These are phyloP conservation scores for Hymenopus coronatus DNA, from an alignment of 2,888 invertebrate genomes.

Conservation along the genomic window DNA sequence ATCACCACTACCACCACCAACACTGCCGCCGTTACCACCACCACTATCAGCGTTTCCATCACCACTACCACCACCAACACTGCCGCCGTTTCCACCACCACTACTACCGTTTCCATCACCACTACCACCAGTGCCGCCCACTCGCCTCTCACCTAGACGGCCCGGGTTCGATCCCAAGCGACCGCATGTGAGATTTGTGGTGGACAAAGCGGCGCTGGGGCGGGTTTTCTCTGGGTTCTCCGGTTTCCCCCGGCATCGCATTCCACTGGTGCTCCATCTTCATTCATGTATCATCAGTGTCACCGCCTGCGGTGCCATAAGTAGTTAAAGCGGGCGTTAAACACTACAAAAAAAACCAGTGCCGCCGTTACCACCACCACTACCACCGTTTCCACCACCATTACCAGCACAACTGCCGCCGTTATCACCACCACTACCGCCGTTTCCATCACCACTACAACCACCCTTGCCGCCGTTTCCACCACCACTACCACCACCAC, in stretches of 20 bases:
- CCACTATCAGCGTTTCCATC: background rate
- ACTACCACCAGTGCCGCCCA: background rate
- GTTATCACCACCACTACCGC: background rate
- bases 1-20: background rate
- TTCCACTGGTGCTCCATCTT: no score
- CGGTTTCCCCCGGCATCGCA: no score
- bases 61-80: background rate
- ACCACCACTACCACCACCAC: background rate
- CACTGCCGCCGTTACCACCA: background rate
- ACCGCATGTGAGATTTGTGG: no score
- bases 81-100: background rate
- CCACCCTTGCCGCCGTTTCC: background rate
- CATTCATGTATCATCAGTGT: no score
- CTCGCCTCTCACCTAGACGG: no score
- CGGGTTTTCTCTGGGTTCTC: no score
- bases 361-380: background rate
- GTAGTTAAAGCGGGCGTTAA: no score
- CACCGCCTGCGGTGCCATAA: no score
- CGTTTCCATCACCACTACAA: background rate
- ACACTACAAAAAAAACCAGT: background rate
- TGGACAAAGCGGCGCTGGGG: no score
- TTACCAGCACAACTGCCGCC: background rate
- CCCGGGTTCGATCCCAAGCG: no score
- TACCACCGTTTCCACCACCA: no score
- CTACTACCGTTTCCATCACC: background rate